A percentile compares a stretch with the other conserved stretches of the same genome.
Conservation (phyloP, 2,113 vertebrate genomes). For the Entomyzon cyanotis region DNA sequence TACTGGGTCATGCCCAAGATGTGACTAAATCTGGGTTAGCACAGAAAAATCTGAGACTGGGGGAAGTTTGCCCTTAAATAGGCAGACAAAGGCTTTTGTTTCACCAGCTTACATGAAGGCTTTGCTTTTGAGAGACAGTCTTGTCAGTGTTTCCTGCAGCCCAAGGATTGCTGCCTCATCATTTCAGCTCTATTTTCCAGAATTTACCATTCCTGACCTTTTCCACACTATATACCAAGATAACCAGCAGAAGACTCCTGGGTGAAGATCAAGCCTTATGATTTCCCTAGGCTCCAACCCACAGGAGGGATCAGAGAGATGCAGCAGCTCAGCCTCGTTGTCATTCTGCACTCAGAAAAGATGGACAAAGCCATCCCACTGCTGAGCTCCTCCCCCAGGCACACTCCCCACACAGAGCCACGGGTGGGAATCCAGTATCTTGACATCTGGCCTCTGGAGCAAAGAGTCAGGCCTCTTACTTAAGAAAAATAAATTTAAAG, state of each 20-base stretch:
- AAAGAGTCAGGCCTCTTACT: neutral
- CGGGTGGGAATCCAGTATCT: neutral
- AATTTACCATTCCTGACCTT: neutral
- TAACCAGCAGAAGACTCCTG: neutral
- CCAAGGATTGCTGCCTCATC: neutral
- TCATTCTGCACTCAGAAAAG: neutral
- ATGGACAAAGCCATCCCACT: neutral
- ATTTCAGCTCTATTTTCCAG: neutral
- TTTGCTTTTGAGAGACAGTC: neutral
- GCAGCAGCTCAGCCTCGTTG: neutral
- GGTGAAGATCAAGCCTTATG: neutral
- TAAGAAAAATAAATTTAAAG: neutral
- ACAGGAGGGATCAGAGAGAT: neutral
- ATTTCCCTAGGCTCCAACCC: neutral
- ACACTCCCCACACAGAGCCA: neutral
- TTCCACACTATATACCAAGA: neutral
- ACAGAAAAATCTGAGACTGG: neutral
- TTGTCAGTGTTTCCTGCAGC: neutral
- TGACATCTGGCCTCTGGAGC: neutral
- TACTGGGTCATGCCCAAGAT: neutral
- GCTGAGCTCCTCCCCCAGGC: neutral
- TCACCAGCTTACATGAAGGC: neutral
- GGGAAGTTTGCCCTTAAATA: neutral
- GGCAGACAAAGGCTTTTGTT: conserved; percentile 50
- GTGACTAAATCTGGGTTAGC: neutral